Conservation (phyloP, 2,888 invertebrate species). For the Eristalinus aeneus region DNA sequence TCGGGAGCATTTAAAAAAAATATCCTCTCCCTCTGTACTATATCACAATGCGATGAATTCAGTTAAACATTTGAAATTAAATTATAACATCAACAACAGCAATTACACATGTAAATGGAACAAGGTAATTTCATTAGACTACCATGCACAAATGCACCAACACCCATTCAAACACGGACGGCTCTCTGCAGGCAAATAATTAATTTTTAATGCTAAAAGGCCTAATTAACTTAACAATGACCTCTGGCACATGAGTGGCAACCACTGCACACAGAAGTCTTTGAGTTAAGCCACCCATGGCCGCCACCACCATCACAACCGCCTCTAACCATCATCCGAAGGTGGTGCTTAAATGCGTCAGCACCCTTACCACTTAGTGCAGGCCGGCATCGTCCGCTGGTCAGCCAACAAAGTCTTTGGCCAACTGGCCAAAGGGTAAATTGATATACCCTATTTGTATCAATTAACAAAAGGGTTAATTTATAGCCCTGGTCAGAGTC, state of each 20-base stretch:
- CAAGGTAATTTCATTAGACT: conserved; percentile 64
- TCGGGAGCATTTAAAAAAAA: no score
- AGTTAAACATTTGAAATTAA: conserved; percentile 75
- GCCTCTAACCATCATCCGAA: not conserved
- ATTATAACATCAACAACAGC: conserved; percentile 71
- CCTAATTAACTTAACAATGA: conserved; percentile 75
- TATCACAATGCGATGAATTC: conserved; percentile 51
- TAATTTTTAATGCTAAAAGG: conserved; percentile 74
- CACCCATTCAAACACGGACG: conserved; percentile 42
- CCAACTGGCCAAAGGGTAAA: conserved; percentile 70
- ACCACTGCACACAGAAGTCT: conserved; percentile 44
- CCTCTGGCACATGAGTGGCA: conserved; percentile 52
- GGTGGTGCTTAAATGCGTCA: conserved; percentile 59
- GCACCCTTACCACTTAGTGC: conserved; percentile 45
- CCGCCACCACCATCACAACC: not conserved
- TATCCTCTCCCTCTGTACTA: not conserved
- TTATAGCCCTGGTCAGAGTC: conserved; percentile 76
- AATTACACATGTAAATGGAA: conserved; percentile 59
- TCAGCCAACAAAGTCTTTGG: conserved; percentile 27
- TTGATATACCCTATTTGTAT: conserved; percentile 78
- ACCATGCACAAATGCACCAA: conserved; percentile 62
- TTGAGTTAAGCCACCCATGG: conserved; percentile 15
- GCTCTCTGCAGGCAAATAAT: conserved; percentile 61
- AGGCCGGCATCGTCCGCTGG: conserved; percentile 19
- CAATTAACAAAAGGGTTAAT: conserved; percentile 81